These are phyloP conservation scores for Crypturellus undulatus DNA, from an alignment of 2,113 vertebrate genomes.

Conservation along the genomic window DNA sequence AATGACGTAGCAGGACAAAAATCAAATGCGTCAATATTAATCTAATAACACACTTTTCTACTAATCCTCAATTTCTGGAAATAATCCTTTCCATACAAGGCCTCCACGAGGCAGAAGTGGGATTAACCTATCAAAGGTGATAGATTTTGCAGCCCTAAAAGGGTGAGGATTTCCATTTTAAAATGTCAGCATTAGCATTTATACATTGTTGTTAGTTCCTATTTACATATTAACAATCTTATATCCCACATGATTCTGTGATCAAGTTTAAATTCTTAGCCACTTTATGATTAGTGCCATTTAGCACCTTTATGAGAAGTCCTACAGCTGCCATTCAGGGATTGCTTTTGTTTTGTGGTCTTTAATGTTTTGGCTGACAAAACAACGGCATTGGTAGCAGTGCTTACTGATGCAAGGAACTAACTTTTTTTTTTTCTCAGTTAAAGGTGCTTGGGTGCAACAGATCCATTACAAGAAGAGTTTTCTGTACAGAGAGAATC, in stretches of 20 bases:
- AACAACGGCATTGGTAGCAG: neutral
- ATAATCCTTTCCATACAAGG: neutral
- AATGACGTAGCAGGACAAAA: conserved; percentile 13
- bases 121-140: neutral
- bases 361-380: neutral
- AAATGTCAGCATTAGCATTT: neutral
- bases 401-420: neutral
- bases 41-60: neutral
- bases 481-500: neutral
- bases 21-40: neutral
- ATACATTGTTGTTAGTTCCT: neutral
- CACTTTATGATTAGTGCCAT: neutral
- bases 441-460: neutral
- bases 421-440: neutral
- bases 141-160: neutral
- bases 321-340: neutral
- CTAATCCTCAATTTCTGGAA: neutral
- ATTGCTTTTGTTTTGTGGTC: neutral
- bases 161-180: neutral
- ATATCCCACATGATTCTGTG: neutral
- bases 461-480: neutral
- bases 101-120: neutral
- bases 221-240: neutral
- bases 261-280: neutral
- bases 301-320: neutral